Evolutionary conservation across 2,113 vertebrate species (phyloP).

Genomic region (Pelmatolapia mariae): DNA sequence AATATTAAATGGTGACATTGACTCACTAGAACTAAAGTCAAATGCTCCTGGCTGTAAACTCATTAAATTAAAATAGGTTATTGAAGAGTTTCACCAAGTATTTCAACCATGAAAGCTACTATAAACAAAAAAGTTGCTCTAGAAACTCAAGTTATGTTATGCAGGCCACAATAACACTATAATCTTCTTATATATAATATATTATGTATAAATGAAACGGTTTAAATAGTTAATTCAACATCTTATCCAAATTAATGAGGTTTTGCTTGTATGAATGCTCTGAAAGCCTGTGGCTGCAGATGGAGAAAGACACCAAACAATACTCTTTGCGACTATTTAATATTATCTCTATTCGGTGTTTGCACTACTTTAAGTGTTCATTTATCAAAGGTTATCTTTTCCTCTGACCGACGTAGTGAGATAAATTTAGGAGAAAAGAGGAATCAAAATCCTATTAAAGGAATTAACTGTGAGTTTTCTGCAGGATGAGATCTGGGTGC

Average conservation of each 20-base stretch:
- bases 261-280: constrained; percentile 7
- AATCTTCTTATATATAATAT: neutral
- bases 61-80: neutral
- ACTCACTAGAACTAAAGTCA: neutral
- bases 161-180: neutral
- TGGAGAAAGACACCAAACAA: neutral
- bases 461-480: constrained; percentile 15
- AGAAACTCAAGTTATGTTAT: neutral
- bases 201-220: neutral
- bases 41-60: neutral
- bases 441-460: neutral
- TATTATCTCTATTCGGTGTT: constrained; percentile 3
- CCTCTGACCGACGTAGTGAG: neutral
- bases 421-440: neutral
- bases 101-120: neutral
- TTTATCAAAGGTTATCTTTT: constrained; percentile 31
- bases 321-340: neutral
- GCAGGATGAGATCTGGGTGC: neutral
- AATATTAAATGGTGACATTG: neutral
- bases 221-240: neutral
- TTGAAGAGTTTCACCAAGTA: neutral
- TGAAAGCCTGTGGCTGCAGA: constrained; percentile 13
- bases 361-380: neutral
- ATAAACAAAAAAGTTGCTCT: neutral
- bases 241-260: constrained; percentile 30